Percentiles rank a stretch among this genome's conserved stretches.
phyloP scores from a whole-genome alignment of 2,797 vertebrate species.

The Hafferia zeledoni region DNA sequence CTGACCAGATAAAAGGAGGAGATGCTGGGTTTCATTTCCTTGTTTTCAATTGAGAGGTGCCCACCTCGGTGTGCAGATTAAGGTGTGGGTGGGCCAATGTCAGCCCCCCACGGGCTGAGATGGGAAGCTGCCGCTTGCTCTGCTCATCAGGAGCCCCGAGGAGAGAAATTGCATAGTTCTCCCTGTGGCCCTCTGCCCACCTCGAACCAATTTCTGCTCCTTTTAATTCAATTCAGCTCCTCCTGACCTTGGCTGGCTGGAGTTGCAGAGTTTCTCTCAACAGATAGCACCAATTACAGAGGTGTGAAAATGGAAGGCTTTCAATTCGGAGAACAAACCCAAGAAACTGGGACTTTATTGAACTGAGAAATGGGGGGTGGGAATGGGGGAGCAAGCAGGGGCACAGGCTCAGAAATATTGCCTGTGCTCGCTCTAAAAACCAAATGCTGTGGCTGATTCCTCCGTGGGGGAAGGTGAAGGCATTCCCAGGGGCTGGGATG shows the following conservation, averaged over 20 bases:
- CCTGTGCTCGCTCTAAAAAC: neutral
- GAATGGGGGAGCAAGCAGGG: neutral
- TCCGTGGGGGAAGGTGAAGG: accelerated
- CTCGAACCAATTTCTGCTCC: constrained; percentile 73
- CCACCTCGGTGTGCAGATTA: constrained; percentile 2
- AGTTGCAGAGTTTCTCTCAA: constrained; percentile 75
- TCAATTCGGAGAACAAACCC: constrained; percentile 67
- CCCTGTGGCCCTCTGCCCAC: constrained; percentile 52
- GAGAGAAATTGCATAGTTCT: constrained; percentile 63
- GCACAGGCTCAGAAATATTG: neutral
- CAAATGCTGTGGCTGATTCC: neutral
- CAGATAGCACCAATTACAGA: constrained; percentile 80
- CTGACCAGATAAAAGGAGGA: constrained; percentile 15
- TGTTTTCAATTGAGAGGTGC: constrained; percentile 30
- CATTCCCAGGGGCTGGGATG: neutral
- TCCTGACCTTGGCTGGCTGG: constrained; percentile 74
- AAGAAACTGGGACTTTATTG: constrained; percentile 51
- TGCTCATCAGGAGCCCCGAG: constrained; percentile 57
- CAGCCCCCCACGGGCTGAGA: neutral
- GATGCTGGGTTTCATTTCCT: constrained; percentile 25
- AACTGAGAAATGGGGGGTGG: constrained; percentile 52
- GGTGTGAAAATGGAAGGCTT: constrained; percentile 79
- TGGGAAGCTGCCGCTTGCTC: constrained; percentile 16
- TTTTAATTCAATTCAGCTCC: constrained; percentile 78
- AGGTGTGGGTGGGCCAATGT: neutral